Conservation (phyloP, 2,797 vertebrate genomes). For the Malurus leucopterus region DNA sequence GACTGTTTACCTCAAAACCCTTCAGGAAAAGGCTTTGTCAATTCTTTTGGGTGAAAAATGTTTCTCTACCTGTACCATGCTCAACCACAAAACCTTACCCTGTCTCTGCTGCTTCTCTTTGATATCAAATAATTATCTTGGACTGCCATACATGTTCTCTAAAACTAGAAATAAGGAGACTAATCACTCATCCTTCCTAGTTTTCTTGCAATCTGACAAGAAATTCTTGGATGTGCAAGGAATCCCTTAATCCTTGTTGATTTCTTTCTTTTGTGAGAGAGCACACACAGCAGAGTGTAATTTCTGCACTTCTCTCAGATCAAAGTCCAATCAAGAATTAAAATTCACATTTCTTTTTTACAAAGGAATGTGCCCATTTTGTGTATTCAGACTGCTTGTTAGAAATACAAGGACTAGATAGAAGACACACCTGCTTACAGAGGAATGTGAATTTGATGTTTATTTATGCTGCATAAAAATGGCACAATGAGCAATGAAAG, state of each 20-base stretch:
- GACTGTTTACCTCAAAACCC: fast-evolving
- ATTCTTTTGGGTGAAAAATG: background rate
- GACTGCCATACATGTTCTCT: background rate
- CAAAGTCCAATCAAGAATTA: background rate
- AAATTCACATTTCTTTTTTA: background rate
- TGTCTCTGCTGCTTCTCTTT: background rate
- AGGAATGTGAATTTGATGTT: background rate
- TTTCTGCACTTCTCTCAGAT: background rate
- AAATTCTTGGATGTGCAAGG: background rate
- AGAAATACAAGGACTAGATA: background rate
- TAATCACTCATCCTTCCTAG: background rate
- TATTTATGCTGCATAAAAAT: background rate
- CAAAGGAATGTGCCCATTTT: background rate
- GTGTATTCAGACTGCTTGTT: background rate
- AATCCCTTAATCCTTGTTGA: background rate
- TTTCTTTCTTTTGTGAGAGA: background rate
- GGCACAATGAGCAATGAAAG: background rate
- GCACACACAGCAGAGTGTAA: background rate
- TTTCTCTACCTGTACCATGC: background rate
- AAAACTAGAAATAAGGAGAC: background rate
- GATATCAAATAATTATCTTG: background rate
- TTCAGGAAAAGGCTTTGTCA: background rate
- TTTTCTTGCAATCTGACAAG: background rate
- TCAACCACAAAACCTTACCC: background rate
- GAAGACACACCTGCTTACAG: background rate